phyloP scores from a whole-genome alignment of 2,888 invertebrate species.

The Sceliomorpha sp. region DNA sequence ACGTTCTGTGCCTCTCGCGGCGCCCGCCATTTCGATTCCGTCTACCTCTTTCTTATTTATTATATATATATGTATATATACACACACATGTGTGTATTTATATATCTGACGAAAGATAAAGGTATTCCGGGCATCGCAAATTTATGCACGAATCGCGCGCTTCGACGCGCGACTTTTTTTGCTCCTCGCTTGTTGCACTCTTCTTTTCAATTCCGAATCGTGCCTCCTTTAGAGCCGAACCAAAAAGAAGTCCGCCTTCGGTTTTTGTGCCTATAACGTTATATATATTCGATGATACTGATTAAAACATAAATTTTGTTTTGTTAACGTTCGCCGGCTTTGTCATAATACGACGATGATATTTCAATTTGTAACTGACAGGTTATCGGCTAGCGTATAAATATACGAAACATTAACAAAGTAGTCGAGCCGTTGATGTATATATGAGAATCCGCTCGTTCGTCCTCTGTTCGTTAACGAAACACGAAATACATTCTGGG shows the following conservation, averaged over 20 bases:
- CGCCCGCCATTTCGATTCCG: constrained; percentile 60
- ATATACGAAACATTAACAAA: constrained; percentile 6
- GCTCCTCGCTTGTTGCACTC: constrained; percentile 21
- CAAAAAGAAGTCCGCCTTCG: constrained; percentile 9
- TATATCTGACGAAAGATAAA: constrained; percentile 60
- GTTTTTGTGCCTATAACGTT: constrained; percentile 19
- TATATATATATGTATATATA: constrained; percentile 41
- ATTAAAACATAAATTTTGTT: constrained; percentile 48
- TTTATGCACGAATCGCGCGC: constrained; percentile 64
- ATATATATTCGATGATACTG: constrained; percentile 17
- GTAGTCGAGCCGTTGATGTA: no score
- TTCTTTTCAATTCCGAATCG: constrained; percentile 12
- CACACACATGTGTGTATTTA: constrained; percentile 44
- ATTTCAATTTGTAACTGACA: constrained; percentile 26
- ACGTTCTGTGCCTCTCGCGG: constrained; percentile 69
- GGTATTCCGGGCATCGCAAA: constrained; percentile 63
- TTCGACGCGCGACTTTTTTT: constrained; percentile 31
- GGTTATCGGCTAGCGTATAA: background rate
- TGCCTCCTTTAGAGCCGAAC: constrained; percentile 14
- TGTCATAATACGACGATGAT: constrained; percentile 42
- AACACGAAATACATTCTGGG: no score
- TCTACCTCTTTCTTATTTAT: constrained; percentile 44
- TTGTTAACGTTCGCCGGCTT: constrained; percentile 20
- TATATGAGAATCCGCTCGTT: no score
- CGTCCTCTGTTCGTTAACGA: no score